A percentile compares a stretch with the other conserved stretches of the same genome.
Evolutionary conservation across 2,797 vertebrate genomes (phyloP).

Genomic region (Fistularia tabacaria): DNA sequence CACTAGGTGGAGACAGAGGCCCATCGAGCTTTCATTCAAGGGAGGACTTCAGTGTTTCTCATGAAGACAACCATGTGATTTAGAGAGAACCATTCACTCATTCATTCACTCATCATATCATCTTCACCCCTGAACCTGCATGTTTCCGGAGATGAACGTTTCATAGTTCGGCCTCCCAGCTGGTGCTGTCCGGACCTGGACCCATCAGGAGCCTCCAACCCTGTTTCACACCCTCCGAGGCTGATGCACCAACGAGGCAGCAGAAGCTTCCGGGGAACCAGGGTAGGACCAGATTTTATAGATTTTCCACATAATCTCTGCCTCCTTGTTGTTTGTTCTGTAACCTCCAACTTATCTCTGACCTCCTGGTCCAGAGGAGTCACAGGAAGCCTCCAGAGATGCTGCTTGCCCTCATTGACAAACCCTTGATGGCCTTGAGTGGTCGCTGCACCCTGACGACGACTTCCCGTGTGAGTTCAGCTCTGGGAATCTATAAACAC

Average conservation of each 20-base stretch:
- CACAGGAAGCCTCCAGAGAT: conserved; percentile 74
- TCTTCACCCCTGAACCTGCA: too few species aligned
- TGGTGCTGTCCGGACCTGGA: conserved; percentile 5
- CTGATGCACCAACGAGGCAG: conserved; percentile 49
- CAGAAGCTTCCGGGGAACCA: conserved; percentile 30
- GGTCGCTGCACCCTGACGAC: conserved; percentile 74
- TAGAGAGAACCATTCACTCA: too few species aligned
- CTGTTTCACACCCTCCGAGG: conserved; percentile 62
- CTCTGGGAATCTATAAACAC: conserved; percentile 17
- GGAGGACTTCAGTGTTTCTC: neutral
- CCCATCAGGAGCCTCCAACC: conserved; percentile 58
- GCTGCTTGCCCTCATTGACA: conserved; percentile 80
- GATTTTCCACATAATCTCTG: too few species aligned
- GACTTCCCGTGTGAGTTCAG: conserved; percentile 78
- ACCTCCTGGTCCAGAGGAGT: conserved; percentile 48
- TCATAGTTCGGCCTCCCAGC: too few species aligned
- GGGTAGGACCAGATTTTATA: conserved; percentile 27
- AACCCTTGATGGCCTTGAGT: conserved; percentile 75
- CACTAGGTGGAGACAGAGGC: conserved; percentile 60
- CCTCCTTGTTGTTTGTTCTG: neutral
- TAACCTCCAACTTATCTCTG: conserved; percentile 16
- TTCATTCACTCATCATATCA: too few species aligned
- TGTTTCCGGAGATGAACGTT: too few species aligned
- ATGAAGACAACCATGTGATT: neutral
- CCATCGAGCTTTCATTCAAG: neutral